Conservation (phyloP, 2,888 invertebrate genomes). For the Dicyrtomina minuta region DNA sequence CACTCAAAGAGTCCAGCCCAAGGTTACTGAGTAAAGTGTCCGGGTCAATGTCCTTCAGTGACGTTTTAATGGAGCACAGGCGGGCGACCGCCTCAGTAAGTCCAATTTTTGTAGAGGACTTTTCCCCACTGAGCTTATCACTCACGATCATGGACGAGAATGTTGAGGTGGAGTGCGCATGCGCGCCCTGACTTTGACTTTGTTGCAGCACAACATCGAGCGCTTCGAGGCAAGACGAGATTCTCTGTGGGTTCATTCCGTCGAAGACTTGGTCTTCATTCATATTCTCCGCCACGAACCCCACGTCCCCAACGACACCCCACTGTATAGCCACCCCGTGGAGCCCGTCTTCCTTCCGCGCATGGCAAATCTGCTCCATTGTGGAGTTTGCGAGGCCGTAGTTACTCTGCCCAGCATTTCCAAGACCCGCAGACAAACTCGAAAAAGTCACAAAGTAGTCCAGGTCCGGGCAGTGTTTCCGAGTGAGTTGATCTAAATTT, state of each 20-base stretch:
- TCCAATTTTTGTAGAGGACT: constrained; percentile 42
- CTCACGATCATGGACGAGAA: constrained; percentile 66
- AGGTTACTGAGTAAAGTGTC: constrained; percentile 58
- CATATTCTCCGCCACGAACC: constrained; percentile 71
- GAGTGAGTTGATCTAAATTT: constrained; percentile 70
- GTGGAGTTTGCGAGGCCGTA: constrained; percentile 88
- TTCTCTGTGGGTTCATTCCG: constrained; percentile 83
- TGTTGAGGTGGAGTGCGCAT: constrained; percentile 63
- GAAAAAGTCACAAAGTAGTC: constrained; percentile 85
- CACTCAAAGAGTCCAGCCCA: constrained; percentile 64
- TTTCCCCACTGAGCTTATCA: constrained; percentile 50
- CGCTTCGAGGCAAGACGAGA: constrained; percentile 75
- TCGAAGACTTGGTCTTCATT: constrained; percentile 62
- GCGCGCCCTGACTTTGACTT: constrained; percentile 65
- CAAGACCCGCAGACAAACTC: constrained; percentile 88
- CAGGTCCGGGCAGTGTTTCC: constrained; percentile 62
- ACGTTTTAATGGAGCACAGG: too few species aligned
- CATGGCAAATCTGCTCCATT: constrained; percentile 85
- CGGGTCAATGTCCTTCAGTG: constrained; percentile 52
- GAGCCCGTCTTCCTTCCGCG: constrained; percentile 67
- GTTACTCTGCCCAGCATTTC: constrained; percentile 87
- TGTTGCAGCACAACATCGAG: constrained; percentile 70
- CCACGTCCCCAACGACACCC: constrained; percentile 89
- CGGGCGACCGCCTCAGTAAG: constrained; percentile 45
- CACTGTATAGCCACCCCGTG: constrained; percentile 85